A percentile compares a stretch with the other conserved stretches of the same genome.
These are phyloP conservation scores for Malacoctenus gilli DNA, from an alignment of 2,797 vertebrate species.

Conservation along the genomic window DNA sequence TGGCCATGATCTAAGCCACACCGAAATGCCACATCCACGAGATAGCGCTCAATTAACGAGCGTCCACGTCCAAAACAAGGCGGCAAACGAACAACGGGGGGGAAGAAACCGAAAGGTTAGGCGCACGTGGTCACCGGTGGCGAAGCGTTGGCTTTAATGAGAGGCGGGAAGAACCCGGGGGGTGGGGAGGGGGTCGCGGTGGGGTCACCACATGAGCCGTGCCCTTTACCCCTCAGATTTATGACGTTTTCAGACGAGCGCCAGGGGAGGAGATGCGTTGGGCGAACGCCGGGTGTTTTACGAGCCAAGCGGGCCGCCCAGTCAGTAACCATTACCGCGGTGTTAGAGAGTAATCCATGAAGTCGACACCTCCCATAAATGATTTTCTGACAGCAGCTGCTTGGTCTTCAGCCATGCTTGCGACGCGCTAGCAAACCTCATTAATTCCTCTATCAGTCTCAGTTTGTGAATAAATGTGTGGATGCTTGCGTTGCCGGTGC, in stretches of 20 bases:
- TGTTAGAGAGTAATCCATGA: constrained; percentile 43
- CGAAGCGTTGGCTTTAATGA: constrained; percentile 52
- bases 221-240: constrained; percentile 58
- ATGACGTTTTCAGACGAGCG: constrained; percentile 33
- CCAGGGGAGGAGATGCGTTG: constrained; percentile 10
- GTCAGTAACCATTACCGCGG: constrained; percentile 48
- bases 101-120: constrained; percentile 45
- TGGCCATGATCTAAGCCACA: constrained; percentile 33
- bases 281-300: constrained; percentile 56
- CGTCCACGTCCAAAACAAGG: constrained; percentile 14
- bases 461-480: constrained; percentile 8
- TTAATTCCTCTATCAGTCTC: constrained; percentile 33
- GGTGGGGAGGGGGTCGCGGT: not conserved
- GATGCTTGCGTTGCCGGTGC: not conserved
- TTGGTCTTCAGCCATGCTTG: constrained; percentile 32
- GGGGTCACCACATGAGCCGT: constrained; percentile 32
- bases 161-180: constrained; percentile 25
- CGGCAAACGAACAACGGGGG: constrained; percentile 36
- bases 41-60: constrained; percentile 53
- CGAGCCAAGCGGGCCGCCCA: constrained; percentile 25
- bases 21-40: constrained; percentile 60
- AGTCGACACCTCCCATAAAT: constrained; percentile 47
- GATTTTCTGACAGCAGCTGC: constrained; percentile 41
- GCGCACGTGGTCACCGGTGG: constrained; percentile 47
- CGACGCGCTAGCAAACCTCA: constrained; percentile 31